Conservation (phyloP, 2,888 invertebrate species). For the Strigamia transsilvanica region DNA sequence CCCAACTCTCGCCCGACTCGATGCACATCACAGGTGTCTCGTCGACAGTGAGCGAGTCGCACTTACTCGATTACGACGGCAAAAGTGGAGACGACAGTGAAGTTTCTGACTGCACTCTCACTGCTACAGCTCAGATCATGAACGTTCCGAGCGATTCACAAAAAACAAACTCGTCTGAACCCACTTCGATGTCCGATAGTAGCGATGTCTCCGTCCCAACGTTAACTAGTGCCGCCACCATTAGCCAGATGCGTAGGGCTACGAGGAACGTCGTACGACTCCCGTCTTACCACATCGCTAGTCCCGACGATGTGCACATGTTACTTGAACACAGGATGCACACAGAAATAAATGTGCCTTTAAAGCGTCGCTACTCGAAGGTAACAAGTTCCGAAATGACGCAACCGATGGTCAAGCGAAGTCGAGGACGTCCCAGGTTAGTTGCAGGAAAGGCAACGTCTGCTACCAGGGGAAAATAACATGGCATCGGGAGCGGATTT, state of each 20-base stretch:
- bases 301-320: slow-evolving; percentile 14
- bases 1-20: not conserved
- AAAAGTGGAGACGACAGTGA: not conserved
- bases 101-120: not conserved
- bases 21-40: not conserved
- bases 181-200: not conserved
- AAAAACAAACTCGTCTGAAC: not conserved
- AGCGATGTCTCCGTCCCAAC: slow-evolving; percentile 30
- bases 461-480: too few relatives aligned
- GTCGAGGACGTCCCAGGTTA: slow-evolving; percentile 9
- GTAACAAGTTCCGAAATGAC: not conserved
- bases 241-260: not conserved
- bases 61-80: not conserved
- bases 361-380: slow-evolving; percentile 9
- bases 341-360: slow-evolving; percentile 15
- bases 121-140: slow-evolving; percentile 3
- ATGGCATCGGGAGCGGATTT: too few relatives aligned
- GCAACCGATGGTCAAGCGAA: not conserved
- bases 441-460: not conserved
- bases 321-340: slow-evolving; percentile 6
- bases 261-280: not conserved
- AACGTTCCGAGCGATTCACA: not conserved
- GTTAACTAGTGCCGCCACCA: slow-evolving; percentile 6
- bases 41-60: slow-evolving; percentile 16
- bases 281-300: not conserved